Conservation (phyloP, 2,797 vertebrate species). For the Poliocrania exsul region DNA sequence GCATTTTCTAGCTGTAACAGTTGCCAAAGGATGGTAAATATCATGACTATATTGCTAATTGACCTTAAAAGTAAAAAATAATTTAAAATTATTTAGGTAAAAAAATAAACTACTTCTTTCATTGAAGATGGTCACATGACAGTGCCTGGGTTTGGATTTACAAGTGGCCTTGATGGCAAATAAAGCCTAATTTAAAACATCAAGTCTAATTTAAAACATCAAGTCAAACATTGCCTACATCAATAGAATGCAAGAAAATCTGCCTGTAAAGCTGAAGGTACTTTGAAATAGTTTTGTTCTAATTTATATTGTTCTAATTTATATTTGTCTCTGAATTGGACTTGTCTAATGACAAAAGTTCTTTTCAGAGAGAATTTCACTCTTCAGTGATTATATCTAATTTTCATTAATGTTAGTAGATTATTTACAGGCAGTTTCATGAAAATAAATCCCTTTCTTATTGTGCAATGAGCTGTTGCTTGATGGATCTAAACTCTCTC, state of each 20-base stretch:
- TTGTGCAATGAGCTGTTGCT: not conserved
- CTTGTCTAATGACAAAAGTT: not conserved
- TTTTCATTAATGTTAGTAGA: not conserved
- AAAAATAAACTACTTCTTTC: not conserved
- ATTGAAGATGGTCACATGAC: not conserved
- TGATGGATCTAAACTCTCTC: not conserved
- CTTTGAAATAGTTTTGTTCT: not conserved
- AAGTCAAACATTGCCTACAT: not conserved
- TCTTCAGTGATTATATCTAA: not conserved
- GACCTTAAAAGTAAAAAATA: not conserved
- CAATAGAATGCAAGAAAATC: not conserved
- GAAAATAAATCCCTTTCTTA: not conserved
- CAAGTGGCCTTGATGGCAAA: not conserved
- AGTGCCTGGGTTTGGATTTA: not conserved
- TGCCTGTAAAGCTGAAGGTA: not conserved
- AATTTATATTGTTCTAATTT: not conserved
- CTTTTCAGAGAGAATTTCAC: not conserved
- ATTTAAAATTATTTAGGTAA: not conserved
- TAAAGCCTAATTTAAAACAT: not conserved
- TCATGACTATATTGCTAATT: accelerated
- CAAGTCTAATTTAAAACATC: not conserved
- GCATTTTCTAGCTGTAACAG: not conserved
- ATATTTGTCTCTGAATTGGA: not conserved
- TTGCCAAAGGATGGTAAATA: not conserved
- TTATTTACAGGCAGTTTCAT: not conserved